Base-by-base conservation (phyloP, 2,888 invertebrate genomes). In the Trichogramma dendrolimi region DNA sequence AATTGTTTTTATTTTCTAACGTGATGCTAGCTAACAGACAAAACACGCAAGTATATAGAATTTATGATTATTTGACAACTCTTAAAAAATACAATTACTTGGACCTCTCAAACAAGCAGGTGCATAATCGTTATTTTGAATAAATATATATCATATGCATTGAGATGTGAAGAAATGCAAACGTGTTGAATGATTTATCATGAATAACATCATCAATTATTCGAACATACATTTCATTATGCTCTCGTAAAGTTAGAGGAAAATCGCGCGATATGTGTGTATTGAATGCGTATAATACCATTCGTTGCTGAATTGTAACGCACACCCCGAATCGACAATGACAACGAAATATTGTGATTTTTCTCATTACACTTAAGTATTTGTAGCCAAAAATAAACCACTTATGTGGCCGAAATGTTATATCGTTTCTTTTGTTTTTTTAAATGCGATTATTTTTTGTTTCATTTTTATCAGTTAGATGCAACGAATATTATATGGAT, bases 401-500 rank as follows among this genome's bases (percentile, higher is more conserved):
- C 63, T 63, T 68, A 64, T 59, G 66, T 65, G 67, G 62, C 60
- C 27, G 68, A 69, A 62, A 62, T 60, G 63, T 65, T 60, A 46
- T 10, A 10, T 39, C 5, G 11, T 51, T 27, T 52, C 54, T 47
- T 47, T 55, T 47, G 14, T 44, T 42, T 49, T 44, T 43, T 55
- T 56, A 49, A 60, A 63, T 58, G 65, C 64, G 59, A 69, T 67
- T 67, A 66, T 67, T 59, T 59, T 38, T 61, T 47, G 55, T 46
- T 63, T 60, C 58, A 59, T 65, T 61, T 60, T 66, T 68, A 72
- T 70, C 69, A 69, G 70, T 70, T 74, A 75, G 69, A 73, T 76
- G 74, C 71, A 73, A 75, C 72, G 68, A 67, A 69, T 72, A 72
- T 63, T 70, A 58, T 67, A 68, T 66, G 68, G 70, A 72, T 77